Evolutionary conservation across 2,888 invertebrate genomes (phyloP).

Genomic region (Orchesellides sinensis): DNA sequence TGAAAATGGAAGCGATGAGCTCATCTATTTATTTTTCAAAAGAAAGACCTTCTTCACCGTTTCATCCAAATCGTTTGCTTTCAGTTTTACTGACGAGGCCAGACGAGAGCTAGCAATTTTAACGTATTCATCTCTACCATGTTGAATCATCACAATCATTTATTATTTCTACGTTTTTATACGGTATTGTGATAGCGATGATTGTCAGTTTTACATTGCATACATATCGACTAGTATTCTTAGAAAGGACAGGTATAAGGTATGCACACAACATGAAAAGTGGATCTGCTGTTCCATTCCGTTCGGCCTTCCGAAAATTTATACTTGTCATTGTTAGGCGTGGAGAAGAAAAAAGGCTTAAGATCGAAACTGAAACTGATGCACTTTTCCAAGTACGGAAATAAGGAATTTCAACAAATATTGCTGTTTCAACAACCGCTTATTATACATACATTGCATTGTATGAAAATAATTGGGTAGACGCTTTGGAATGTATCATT

Average conservation of each 20-base stretch:
- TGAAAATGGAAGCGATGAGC: constrained; percentile 26
- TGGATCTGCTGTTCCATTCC: not conserved
- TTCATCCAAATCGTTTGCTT: constrained; percentile 31
- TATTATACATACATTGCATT: too few relatives aligned
- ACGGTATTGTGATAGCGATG: constrained; percentile 3
- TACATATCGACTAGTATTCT: not conserved
- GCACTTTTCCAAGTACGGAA: constrained; percentile 68
- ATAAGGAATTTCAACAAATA: constrained; percentile 66
- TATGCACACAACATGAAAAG: not conserved
- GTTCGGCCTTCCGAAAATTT: constrained; percentile 44
- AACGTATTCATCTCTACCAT: constrained; percentile 19
- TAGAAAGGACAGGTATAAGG: not conserved
- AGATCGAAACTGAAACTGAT: constrained; percentile 67
- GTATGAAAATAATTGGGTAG: too few relatives aligned
- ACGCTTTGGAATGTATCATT: too few relatives aligned
- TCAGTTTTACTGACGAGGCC: too few relatives aligned
- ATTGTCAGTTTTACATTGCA: constrained; percentile 2
- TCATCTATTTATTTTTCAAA: constrained; percentile 6
- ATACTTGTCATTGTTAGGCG: constrained; percentile 59
- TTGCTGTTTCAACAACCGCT: constrained; percentile 34
- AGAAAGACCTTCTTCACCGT: constrained; percentile 18
- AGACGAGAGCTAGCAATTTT: not conserved
- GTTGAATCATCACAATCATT: constrained; percentile 42
- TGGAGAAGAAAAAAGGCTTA: constrained; percentile 44
- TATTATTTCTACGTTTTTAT: constrained; percentile 9